Conservation (phyloP, 2,797 vertebrate genomes). For the Darevskia nairensis region DNA sequence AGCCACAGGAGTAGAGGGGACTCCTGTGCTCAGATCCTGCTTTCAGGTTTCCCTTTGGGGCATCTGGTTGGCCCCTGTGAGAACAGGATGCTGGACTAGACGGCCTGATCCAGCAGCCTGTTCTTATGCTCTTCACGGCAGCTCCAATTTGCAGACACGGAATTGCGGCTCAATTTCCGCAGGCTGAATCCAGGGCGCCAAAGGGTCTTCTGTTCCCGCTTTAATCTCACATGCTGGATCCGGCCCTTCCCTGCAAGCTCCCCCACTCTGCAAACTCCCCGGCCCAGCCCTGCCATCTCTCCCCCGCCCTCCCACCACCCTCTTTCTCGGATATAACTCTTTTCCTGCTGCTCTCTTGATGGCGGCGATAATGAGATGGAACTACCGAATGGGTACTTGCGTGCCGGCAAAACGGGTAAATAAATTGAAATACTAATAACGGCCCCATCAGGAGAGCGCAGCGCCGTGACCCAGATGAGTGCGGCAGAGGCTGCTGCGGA, state of each 20-base stretch:
- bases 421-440: constrained; percentile 60
- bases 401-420: constrained; percentile 56
- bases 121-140: background rate
- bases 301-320: background rate
- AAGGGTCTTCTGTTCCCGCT: background rate
- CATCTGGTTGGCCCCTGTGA: too few species aligned
- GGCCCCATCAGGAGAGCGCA: constrained; percentile 54
- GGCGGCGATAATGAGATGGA: constrained; percentile 48
- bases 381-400: constrained; percentile 53
- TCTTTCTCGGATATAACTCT: constrained; percentile 27
- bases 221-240: background rate
- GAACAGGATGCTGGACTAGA: too few species aligned
- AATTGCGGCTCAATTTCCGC: too few species aligned
- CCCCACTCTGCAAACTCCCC: too few species aligned
- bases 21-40: too few species aligned
- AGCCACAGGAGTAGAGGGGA: too few species aligned
- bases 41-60: too few species aligned
- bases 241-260: background rate
- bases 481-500: background rate
- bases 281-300: background rate
- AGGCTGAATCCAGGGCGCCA: too few species aligned
- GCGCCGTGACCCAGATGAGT: constrained; percentile 38
- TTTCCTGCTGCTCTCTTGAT: constrained; percentile 21
- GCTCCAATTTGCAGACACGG: background rate
- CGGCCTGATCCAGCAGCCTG: too few species aligned